Evolutionary conservation across 2,113 vertebrate genomes (phyloP).

Genomic region (Cairina moschata): DNA sequence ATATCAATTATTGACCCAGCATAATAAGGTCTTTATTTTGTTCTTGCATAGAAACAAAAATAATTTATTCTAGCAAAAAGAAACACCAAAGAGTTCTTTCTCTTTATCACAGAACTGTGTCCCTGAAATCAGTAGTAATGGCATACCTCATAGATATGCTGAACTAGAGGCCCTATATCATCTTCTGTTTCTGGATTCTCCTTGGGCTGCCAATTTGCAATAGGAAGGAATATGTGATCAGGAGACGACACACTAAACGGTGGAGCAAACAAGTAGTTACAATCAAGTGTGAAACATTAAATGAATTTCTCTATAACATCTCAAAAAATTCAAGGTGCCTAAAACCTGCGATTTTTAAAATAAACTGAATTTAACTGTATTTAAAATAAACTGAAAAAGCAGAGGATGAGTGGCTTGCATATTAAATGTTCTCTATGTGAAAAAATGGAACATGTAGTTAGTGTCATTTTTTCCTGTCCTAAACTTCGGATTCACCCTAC

Average conservation of each 20-base stretch:
- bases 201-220: slow-evolving; percentile 90
- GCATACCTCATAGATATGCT: slow-evolving; percentile 92
- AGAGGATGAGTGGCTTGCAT: background rate
- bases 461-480: background rate
- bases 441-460: background rate
- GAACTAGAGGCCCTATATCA: slow-evolving; percentile 92
- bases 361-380: too few relatives aligned
- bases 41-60: background rate
- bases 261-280: slow-evolving; percentile 1
- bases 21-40: background rate
- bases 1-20: background rate
- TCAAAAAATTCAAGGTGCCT: accelerated
- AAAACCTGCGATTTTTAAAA: background rate
- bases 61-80: background rate
- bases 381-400: background rate
- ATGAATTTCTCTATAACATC: background rate
- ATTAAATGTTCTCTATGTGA: background rate
- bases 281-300: background rate
- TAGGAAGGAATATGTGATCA: slow-evolving; percentile 91
- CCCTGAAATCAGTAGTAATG: background rate
- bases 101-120: background rate
- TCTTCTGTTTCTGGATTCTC: slow-evolving; percentile 85
- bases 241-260: slow-evolving; percentile 87
- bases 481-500: background rate
- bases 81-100: background rate